Percentiles rank a stretch among this genome's conserved stretches.
Evolutionary conservation across 2,797 vertebrate genomes (phyloP).

Genomic region (Rousettus madagascariensis): DNA sequence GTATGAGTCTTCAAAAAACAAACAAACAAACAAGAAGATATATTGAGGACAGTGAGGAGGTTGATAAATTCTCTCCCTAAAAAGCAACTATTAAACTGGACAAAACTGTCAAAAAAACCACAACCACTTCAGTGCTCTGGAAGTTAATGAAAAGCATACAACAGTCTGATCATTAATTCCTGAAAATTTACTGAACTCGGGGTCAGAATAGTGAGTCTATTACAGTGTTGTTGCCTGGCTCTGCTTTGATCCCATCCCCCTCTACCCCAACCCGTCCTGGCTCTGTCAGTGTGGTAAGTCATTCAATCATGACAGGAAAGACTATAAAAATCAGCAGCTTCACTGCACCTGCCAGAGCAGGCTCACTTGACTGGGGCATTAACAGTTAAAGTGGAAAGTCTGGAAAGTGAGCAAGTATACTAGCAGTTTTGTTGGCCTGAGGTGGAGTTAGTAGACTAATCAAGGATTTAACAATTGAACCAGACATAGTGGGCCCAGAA

Average conservation of each 20-base stretch:
- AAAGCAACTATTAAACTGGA: background rate
- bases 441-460: background rate
- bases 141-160: background rate
- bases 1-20: background rate
- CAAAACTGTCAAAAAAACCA: background rate
- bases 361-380: background rate
- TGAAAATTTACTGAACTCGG: background rate
- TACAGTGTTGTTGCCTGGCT: background rate
- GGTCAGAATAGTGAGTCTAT: background rate
- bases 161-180: background rate
- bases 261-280: fast-evolving
- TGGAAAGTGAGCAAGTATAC: background rate
- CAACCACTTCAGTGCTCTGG: background rate
- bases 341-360: background rate
- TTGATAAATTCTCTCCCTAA: background rate
- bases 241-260: background rate
- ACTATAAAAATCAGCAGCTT: background rate
- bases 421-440: background rate
- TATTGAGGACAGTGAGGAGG: background rate
- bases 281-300: background rate
- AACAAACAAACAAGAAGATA: background rate
- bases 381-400: background rate
- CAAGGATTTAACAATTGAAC: background rate
- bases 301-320: background rate
- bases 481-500: background rate